Evolutionary conservation across 2,797 vertebrate genomes (phyloP), one percentile per base, ranked within the genome.

Genomic region (Hoplostethus mediterraneus): DNA sequence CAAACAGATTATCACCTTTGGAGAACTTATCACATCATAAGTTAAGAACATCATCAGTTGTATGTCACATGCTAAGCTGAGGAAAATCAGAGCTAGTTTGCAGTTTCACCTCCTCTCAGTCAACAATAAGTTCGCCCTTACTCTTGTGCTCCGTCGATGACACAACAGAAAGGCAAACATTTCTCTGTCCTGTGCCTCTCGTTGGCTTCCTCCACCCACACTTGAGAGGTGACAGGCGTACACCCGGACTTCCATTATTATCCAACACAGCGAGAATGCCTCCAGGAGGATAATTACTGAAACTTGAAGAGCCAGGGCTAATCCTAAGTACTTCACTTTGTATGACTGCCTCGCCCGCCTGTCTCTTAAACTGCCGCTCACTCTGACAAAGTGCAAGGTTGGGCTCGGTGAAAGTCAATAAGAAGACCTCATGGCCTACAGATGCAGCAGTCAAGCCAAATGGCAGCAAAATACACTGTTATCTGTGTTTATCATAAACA

Each of bases 251-350:
- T 94, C 91, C 92, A 93, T 94, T 93, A 93, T 93, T 89, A 92
- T 87, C 90, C 91, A 85, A 80, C 90, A 91, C 87, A 75, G 89
- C 91, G 87, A 93, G 92, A 94, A 94, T 93, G 91, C 90, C 91
- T 92, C 82, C 88, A 88, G 92, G 87, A 91, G 91, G 93, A 95
- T 94, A 94, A 95, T 95, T 95, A 93, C 90, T 92, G 90, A 94
- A 93, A 93, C 91, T 93, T 94, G 91, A 93, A 94, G 93, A 93
- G 92, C 91, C 88, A 75, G 83, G 87, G 90, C 90, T 94, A 93
- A 94, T 94, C 94, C 93, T 90, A 90, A 93, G 91, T 91, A 94
- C 93, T 94, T 92, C 92, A 94, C 93, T 94, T 90, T 91, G 90
- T 93, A 91, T 87, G 89, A 90, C 90, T 90, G 90, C 84, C 92